Base-by-base conservation (phyloP, 2,113 vertebrate species). In the Brachyhypopomus occidentalis region DNA sequence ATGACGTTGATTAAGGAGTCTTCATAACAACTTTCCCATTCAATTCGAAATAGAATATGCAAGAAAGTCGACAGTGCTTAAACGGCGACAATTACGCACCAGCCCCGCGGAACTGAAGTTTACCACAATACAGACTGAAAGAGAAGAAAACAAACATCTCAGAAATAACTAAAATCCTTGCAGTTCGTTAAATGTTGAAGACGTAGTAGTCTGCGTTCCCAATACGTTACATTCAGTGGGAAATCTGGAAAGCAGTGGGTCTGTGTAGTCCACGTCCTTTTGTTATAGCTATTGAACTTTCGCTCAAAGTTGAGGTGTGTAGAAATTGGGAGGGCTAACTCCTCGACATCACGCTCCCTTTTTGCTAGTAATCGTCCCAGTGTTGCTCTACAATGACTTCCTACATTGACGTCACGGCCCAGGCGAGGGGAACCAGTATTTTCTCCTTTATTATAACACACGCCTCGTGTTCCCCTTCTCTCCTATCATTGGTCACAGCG, bases 381-480 rank as follows among this genome's bases (percentile, higher is more conserved):
- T 89, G 90, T 94, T 94, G 92, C 94, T 95, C 92, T 91, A 94
- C 94, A 94, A 94, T 95, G 93, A 95, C 95, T 95, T 95, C 95
- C 95, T 93, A 94, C 87, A 91, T 90, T 97, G 96, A 98, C 96
- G 96, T 98, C 96, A 98, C 92, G 85, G 91, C 91, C 93, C 84
- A 92, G 83, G 92, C 92, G 86, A 88, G 91, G 88, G 58, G 78
- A 91, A 91, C 89, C 90, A 89, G 92, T 91, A 90, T 92, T 92
- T 92, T 91, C 89, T 91, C 89, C 89, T 90, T 92, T 92, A 93
- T 95, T 93, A 92, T 93, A 93, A 94, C 91, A 93, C 92, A 90
- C 91, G 88, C 88, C 93, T 88, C 78, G 89, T 89, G 86, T 89
- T 92, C 84, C 76, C 86, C 45, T 52, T 82, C 76, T 86, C 45